phyloP scores from a whole-genome alignment of 2,888 invertebrate species.

The Perithous albicinctus region DNA sequence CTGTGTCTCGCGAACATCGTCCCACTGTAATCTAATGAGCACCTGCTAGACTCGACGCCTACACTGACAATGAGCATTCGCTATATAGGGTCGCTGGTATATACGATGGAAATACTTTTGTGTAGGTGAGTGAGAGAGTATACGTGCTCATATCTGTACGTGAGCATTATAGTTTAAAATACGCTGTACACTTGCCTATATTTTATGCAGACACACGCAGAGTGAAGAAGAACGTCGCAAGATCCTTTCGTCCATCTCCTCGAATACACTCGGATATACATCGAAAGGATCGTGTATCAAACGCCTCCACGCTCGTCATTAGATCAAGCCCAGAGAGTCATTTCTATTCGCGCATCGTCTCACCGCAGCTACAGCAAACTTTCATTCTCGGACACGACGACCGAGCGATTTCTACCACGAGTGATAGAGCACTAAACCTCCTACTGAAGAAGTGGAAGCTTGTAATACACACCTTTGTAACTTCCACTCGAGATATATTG shows the following conservation, averaged over 20 bases:
- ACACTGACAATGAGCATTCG: constrained; percentile 75
- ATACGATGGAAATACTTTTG: background rate
- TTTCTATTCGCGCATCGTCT: constrained; percentile 29
- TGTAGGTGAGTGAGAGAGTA: background rate
- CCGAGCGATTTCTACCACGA: constrained; percentile 49
- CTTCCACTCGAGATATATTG: constrained; percentile 34
- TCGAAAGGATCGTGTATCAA: constrained; percentile 25
- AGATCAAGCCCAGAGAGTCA: constrained; percentile 40
- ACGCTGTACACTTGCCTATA: constrained; percentile 22
- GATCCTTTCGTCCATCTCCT: constrained; percentile 7
- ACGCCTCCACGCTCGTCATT: constrained; percentile 54
- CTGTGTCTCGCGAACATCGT: constrained; percentile 79
- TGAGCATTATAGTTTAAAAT: background rate
- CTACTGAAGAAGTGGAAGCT: constrained; percentile 47
- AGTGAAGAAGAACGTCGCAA: background rate
- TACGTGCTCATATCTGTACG: background rate
- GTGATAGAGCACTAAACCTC: constrained; percentile 53
- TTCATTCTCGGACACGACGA: constrained; percentile 45
- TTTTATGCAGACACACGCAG: background rate
- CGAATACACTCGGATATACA: constrained; percentile 5
- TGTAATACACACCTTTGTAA: constrained; percentile 25
- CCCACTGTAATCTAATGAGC: constrained; percentile 82
- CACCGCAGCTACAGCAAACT: constrained; percentile 15
- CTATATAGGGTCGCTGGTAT: background rate
- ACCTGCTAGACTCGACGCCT: constrained; percentile 82